Conservation (phyloP, 2,888 invertebrate species). For the Athalia cordata region DNA sequence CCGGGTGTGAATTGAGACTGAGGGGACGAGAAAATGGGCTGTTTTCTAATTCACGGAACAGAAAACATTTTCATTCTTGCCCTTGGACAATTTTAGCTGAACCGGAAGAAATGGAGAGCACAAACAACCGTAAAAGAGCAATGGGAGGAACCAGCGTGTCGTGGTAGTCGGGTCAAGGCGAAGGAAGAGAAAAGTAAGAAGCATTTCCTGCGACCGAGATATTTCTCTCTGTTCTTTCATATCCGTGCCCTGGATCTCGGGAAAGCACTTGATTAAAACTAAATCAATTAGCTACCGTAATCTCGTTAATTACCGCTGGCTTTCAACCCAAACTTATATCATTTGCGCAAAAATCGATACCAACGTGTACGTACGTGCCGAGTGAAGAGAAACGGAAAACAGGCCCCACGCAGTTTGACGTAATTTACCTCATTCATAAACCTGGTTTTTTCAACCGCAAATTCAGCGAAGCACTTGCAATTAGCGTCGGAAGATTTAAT, state of each 20-base stretch:
- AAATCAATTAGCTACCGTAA: constrained; percentile 2
- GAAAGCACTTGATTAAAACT: neutral
- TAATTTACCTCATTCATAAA: neutral
- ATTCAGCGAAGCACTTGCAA: too few relatives aligned
- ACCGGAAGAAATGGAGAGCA: neutral
- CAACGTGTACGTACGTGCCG: neutral
- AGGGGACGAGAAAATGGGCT: neutral
- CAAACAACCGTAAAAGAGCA: neutral
- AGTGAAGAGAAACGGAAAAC: neutral
- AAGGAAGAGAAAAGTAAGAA: neutral
- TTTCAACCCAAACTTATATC: neutral
- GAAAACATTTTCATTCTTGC: neutral
- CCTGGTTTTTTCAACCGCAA: neutral
- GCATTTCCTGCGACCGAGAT: neutral
- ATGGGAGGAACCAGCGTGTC: neutral
- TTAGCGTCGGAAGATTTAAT: too few relatives aligned
- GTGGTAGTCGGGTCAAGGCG: neutral
- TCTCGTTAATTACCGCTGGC: constrained; percentile 9
- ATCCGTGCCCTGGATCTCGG: too few relatives aligned
- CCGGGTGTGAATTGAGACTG: neutral
- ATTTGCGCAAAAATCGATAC: neutral
- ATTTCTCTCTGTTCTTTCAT: too few relatives aligned
- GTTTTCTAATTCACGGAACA: neutral
- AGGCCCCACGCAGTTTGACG: neutral
- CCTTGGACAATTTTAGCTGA: neutral